A percentile compares a stretch with the other conserved stretches of the same genome.
phyloP scores from a whole-genome alignment of 2,888 invertebrate genomes.

The Andrena bicolor region DNA sequence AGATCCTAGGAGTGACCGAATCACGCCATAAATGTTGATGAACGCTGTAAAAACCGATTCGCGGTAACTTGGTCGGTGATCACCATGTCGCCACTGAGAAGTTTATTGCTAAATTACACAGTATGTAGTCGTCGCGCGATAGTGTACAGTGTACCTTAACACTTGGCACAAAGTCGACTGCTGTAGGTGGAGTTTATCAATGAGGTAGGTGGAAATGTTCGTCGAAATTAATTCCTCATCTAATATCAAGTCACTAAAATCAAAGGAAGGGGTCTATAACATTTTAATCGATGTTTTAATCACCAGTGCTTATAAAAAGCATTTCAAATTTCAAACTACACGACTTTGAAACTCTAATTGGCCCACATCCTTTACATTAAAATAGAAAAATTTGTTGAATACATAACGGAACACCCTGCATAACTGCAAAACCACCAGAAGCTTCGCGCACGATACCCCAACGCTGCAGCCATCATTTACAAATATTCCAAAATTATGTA shows the following conservation, averaged over 20 bases:
- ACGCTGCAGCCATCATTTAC: not conserved
- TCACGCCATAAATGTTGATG: slow-evolving; percentile 21
- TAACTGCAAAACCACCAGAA: no score
- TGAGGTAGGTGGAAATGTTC: not conserved
- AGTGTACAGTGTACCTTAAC: not conserved
- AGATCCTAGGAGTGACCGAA: slow-evolving; percentile 1
- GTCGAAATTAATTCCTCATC: no score
- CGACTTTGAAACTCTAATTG: not conserved
- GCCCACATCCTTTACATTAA: no score
- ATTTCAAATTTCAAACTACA: not conserved
- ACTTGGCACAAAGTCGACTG: not conserved
- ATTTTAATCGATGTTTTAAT: not conserved
- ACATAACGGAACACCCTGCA: no score
- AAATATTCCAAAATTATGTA: not conserved
- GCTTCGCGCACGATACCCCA: no score
- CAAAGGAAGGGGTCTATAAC: no score
- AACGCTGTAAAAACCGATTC: slow-evolving; percentile 4
- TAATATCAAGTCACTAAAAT: no score
- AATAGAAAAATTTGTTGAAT: no score
- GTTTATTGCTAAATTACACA: slow-evolving; percentile 14
- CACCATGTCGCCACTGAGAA: not conserved
- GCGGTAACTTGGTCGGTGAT: not conserved
- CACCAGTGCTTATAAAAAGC: not conserved
- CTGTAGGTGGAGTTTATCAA: not conserved
- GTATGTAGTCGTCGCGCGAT: not conserved